Evolutionary conservation across 2,113 vertebrate genomes (phyloP).

Genomic region (Anoura caudifer): DNA sequence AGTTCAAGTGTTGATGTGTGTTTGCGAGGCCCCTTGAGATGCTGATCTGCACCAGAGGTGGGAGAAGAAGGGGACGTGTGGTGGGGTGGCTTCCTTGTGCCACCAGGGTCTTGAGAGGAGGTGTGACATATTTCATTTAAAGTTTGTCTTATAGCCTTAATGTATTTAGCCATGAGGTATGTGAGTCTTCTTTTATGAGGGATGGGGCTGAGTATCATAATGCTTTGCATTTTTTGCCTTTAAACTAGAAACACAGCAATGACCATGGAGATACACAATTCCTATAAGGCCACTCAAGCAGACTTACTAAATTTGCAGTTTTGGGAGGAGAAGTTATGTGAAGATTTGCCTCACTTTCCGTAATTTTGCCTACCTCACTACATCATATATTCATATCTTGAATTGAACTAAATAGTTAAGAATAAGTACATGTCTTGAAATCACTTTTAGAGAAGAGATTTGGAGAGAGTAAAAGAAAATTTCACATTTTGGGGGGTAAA

Average conservation of each 20-base stretch:
- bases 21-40: neutral
- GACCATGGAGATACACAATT: neutral
- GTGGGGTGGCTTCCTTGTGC: neutral
- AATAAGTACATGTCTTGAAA: slow-evolving; percentile 6
- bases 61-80: neutral
- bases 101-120: neutral
- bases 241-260: slow-evolving; percentile 10
- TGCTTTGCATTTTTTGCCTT: neutral
- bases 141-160: neutral
- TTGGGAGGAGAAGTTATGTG: neutral
- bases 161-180: neutral
- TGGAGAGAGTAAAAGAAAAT: neutral
- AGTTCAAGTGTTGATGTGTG: fast-evolving
- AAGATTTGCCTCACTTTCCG: neutral
- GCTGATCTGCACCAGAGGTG: neutral
- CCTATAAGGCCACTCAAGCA: neutral
- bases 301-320: neutral
- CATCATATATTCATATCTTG: neutral
- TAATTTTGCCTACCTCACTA: neutral
- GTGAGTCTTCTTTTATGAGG: neutral
- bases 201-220: neutral
- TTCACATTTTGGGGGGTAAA: neutral
- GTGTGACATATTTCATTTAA: neutral
- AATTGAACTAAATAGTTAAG: slow-evolving; percentile 12
- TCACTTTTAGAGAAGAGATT: neutral